Evolutionary conservation across 2,888 invertebrate species (phyloP).

Genomic region (Leptodirus hochenwartii): DNA sequence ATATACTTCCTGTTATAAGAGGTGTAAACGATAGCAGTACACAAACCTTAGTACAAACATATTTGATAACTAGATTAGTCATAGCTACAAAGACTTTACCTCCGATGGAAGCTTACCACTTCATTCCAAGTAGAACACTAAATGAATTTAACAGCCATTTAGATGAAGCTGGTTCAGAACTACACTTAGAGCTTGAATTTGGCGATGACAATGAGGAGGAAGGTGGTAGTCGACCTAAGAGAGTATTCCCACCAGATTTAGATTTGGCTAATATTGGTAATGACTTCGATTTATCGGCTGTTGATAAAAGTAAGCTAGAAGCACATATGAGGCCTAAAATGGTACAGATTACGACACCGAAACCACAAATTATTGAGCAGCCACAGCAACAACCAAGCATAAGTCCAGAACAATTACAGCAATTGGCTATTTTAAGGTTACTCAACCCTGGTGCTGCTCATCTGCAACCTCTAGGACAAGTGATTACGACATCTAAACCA

Average conservation of each 20-base stretch:
- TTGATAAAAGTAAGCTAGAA: slow-evolving; percentile 40
- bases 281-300: slow-evolving; percentile 50
- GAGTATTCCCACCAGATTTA: slow-evolving; percentile 41
- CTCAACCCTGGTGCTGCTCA: slow-evolving; percentile 47
- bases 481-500: slow-evolving; percentile 63
- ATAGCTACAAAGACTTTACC: slow-evolving; percentile 82
- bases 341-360: slow-evolving; percentile 20
- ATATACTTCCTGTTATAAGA: slow-evolving; percentile 66
- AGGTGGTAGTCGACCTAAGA: slow-evolving; percentile 28
- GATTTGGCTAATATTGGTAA: slow-evolving; percentile 56
- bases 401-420: slow-evolving; percentile 55
- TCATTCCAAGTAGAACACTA: slow-evolving; percentile 67
- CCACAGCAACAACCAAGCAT: slow-evolving; percentile 25
- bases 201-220: slow-evolving; percentile 59
- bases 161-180: slow-evolving; percentile 76
- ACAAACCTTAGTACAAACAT: slow-evolving; percentile 76
- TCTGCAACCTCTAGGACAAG: slow-evolving; percentile 41
- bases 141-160: slow-evolving; percentile 78
- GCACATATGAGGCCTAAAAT: slow-evolving; percentile 29
- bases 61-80: slow-evolving; percentile 68
- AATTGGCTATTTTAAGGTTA: slow-evolving; percentile 51
- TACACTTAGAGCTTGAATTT: slow-evolving; percentile 71
- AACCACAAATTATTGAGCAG: slow-evolving; percentile 1
- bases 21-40: slow-evolving; percentile 55
- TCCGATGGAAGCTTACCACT: slow-evolving; percentile 73